A percentile compares a stretch with the other conserved stretches of the same genome.
Conservation (phyloP, 2,888 invertebrate genomes). For the Chymomyza procnemis region DNA sequence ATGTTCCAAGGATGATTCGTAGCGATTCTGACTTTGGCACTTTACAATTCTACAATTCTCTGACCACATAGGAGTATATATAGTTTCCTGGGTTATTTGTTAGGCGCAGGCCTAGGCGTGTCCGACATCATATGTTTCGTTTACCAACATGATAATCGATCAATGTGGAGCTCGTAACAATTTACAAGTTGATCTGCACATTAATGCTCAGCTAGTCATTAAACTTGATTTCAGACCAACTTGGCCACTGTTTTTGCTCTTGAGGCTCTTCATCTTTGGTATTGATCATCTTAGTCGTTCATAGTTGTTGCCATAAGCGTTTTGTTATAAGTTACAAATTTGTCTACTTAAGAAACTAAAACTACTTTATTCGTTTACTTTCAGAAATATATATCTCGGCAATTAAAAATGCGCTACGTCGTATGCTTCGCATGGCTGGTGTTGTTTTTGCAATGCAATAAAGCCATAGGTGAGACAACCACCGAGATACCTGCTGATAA, state of each 20-base stretch:
- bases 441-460: constrained; percentile 17
- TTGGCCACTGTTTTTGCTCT: neutral
- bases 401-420: constrained; percentile 38
- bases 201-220: neutral
- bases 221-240: neutral
- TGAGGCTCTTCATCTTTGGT: neutral
- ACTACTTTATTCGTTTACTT: constrained; percentile 10
- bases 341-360: neutral
- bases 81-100: neutral
- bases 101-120: neutral
- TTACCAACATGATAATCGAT: neutral
- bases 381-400: constrained; percentile 9
- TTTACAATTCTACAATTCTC: too few relatives aligned
- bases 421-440: constrained; percentile 33
- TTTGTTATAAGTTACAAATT: neutral
- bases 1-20: too few relatives aligned
- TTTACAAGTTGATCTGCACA: neutral
- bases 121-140: neutral
- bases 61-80: neutral
- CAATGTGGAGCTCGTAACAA: neutral
- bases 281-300: constrained; percentile 1
- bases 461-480: constrained; percentile 10
- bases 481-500: constrained; percentile 61
- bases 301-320: neutral
- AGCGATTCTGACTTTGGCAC: too few relatives aligned